Evolutionary conservation across 2,888 invertebrate genomes (phyloP).

Genomic region (Metallyticus violacea): DNA sequence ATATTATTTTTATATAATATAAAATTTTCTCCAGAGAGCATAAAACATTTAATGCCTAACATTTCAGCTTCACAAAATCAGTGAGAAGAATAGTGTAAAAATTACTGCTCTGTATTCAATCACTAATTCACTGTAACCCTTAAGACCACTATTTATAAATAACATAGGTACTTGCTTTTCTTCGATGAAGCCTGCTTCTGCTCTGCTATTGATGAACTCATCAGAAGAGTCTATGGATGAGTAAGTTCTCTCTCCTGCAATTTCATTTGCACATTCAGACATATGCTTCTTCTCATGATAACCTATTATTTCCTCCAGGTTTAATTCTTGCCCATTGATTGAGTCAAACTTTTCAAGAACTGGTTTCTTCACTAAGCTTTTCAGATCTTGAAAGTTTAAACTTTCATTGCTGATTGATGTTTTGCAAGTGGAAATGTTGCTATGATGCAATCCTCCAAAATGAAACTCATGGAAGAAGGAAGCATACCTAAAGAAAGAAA

Average conservation of each 20-base stretch:
- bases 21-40: no score
- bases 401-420: background rate
- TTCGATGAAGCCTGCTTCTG: background rate
- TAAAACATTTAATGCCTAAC: no score
- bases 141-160: no score
- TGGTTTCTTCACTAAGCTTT: background rate
- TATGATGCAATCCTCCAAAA: background rate
- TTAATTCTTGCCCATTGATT: background rate
- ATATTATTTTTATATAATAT: no score
- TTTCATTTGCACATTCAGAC: background rate
- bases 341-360: background rate
- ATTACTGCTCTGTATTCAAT: no score
- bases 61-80: no score
- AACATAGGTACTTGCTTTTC: background rate
- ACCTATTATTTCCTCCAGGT: background rate
- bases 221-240: background rate
- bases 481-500: background rate
- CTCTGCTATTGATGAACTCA: background rate
- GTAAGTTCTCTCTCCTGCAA: background rate
- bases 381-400: background rate
- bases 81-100: no score
- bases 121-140: no score
- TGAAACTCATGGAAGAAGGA: background rate
- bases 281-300: background rate
- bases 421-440: background rate